Evolutionary conservation across 2,888 invertebrate genomes (phyloP).

Genomic region (Mactromeris polynyma): DNA sequence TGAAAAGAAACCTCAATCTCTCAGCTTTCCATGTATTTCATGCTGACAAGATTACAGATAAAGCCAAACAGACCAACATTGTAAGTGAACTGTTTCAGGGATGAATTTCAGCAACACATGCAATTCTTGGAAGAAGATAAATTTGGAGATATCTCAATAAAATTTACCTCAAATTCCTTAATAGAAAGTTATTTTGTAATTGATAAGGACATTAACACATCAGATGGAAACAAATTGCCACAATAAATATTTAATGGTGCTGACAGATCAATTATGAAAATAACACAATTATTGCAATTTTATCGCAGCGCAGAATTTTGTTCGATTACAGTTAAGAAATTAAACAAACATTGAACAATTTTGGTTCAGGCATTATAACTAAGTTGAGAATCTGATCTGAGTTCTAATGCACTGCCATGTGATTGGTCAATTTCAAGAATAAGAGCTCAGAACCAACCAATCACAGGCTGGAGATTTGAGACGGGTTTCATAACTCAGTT

Average conservation of each 20-base stretch:
- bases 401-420: no score
- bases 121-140: not conserved
- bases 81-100: not conserved
- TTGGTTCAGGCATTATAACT: no score
- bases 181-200: not conserved
- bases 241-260: not conserved
- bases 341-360: no score
- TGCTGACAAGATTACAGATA: not conserved
- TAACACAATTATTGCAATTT: no score
- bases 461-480: no score
- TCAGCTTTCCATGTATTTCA: not conserved
- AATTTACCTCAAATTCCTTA: not conserved
- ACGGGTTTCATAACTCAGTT: no score
- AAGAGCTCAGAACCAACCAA: no score
- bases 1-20: conserved; percentile 1
- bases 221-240: not conserved
- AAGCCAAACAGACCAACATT: not conserved
- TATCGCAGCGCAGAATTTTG: no score
- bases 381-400: no score
- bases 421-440: no score
- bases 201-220: not conserved
- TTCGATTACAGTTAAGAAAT: no score
- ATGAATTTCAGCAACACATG: not conserved
- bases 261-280: not conserved
- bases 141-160: not conserved